phyloP scores from a whole-genome alignment of 1,140 invertebrate genomes.

The Trichonephila clavata region DNA sequence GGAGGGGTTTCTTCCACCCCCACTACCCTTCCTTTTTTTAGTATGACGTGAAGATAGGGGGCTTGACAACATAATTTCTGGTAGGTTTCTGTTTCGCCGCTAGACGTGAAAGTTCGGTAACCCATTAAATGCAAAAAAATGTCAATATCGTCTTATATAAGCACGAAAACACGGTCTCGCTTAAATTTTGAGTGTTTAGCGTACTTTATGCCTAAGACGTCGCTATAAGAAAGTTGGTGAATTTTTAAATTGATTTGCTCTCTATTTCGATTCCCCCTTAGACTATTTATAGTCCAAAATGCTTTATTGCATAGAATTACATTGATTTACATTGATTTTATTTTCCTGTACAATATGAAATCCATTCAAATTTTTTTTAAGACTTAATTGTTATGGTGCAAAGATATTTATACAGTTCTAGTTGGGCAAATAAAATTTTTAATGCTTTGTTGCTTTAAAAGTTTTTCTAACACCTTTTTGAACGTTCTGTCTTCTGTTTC shows the following conservation, averaged over 20 bases:
- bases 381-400: no score
- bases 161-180: slow-evolving; percentile 26
- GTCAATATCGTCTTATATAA: slow-evolving; percentile 53
- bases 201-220: background rate
- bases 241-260: slow-evolving; percentile 49
- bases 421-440: no score
- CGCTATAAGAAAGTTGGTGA: background rate
- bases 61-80: slow-evolving; percentile 75
- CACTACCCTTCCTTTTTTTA: slow-evolving; percentile 5
- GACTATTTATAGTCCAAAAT: background rate
- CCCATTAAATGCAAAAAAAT: slow-evolving; percentile 60
- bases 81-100: slow-evolving; percentile 70
- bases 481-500: no score
- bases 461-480: no score
- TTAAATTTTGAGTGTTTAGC: background rate
- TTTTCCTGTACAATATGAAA: no score
- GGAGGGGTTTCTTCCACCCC: background rate
- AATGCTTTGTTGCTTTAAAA: no score
- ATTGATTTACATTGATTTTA: no score
- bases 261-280: background rate
- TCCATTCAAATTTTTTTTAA: no score
- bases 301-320: no score
- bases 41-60: slow-evolving; percentile 72
- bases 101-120: slow-evolving; percentile 46
- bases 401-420: no score